Base-by-base conservation (phyloP, 2,113 vertebrate species). In the Ailuropoda melanoleuca region DNA sequence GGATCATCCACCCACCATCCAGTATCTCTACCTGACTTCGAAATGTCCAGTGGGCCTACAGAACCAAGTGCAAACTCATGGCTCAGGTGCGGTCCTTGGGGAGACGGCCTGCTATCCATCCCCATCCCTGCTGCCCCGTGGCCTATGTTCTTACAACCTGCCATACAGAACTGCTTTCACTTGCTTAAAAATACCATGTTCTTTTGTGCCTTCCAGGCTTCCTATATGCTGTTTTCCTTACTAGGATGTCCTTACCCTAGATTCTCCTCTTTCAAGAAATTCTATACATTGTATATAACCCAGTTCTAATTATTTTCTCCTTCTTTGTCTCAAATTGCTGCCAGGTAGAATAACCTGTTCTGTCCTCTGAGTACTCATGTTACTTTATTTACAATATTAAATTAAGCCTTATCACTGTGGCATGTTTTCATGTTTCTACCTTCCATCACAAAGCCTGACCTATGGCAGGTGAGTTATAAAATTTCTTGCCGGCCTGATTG, bases 341-440 rank as follows among this genome's bases (percentile, higher is more conserved):
- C 70, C 83, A 89, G 39, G 64, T 72, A 89, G 93, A 96, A 95
- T 93, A 18, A 94, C 66, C 64, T 86, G 6, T 83, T 77, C 75
- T 75, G 18, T 55, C 34, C 78, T 62, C 83, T 64, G 18, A 97
- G 87, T 39, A 66, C 7, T 89, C 68, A 37, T 81, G 83, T 95
- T 72, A 70, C 50, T 95, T 97, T 96, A 89, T 89, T 96, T 80
- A 68, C 64, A 70, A 83, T 88, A 89, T 90, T 84, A 95, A 96
- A 68, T 93, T 56, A 80, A 95, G 37, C 34, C 86, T 96, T 93
- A 97, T 93, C 93, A 80, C 13, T 26, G 4, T 60, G 82, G 50
- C 66, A n/a, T 12, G 15, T 93, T 95, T 89, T 93, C 39, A 46
- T 37, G 53, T 60, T 87, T 95, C 74, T 39, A 62, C 43, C 53